Percentiles rank a stretch among this genome's conserved stretches.
Conservation (phyloP, 2,113 vertebrate species). For the Hippoglossus stenolepis region DNA sequence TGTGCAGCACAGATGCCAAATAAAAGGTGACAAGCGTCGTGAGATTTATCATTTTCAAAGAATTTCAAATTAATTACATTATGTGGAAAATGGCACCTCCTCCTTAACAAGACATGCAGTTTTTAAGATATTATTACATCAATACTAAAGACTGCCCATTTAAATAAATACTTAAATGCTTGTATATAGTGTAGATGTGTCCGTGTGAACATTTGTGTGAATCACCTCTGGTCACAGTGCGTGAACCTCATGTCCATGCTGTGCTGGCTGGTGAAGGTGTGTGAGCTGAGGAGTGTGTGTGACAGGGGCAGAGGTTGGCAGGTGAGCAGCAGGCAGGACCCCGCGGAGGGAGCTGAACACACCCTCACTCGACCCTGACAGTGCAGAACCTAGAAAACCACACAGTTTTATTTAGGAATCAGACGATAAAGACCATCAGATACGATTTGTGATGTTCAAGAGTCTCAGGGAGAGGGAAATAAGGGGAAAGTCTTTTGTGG, state of each 20-base stretch:
- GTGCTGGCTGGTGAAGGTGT: slow-evolving; percentile 95
- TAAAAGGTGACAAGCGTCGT: too few relatives aligned
- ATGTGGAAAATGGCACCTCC: too few relatives aligned
- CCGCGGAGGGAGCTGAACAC: slow-evolving; percentile 80
- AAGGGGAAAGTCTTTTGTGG: neutral
- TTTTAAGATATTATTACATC: too few relatives aligned
- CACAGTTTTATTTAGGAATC: neutral
- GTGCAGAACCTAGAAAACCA: slow-evolving; percentile 88
- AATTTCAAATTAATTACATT: too few relatives aligned
- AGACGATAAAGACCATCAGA: neutral
- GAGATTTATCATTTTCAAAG: too few relatives aligned
- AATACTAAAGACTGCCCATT: too few relatives aligned
- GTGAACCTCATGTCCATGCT: slow-evolving; percentile 99
- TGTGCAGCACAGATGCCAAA: too few relatives aligned
- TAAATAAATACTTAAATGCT: too few relatives aligned
- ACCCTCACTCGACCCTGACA: slow-evolving; percentile 90
- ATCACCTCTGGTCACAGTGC: slow-evolving; percentile 94
- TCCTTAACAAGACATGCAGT: too few relatives aligned
- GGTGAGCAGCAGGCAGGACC: slow-evolving; percentile 91
- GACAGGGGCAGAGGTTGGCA: slow-evolving; percentile 94
- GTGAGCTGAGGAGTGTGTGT: slow-evolving; percentile 91
- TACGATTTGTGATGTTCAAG: neutral
- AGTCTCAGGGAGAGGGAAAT: neutral
- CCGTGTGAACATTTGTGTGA: neutral
- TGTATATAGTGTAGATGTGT: neutral